Conservation (phyloP, 2,113 vertebrate genomes). For the Tapirus terrestris region DNA sequence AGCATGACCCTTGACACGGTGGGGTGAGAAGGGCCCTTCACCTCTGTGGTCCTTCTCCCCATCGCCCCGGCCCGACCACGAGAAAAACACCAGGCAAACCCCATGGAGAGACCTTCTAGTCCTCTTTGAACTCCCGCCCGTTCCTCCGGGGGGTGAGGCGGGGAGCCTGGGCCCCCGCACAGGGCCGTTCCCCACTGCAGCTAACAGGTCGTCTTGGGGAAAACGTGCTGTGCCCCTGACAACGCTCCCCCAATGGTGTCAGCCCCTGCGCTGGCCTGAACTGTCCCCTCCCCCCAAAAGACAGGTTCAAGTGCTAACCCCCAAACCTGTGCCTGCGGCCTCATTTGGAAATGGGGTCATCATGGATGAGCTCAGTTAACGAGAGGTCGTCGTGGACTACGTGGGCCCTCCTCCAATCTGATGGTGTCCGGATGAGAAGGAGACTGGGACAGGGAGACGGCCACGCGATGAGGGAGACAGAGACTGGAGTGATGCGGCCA, state of each 20-base stretch:
- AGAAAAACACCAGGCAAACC: not conserved
- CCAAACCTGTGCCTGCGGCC: accelerated
- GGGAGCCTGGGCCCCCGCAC: not conserved
- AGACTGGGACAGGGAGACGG: not conserved
- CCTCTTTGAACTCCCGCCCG: too few species aligned
- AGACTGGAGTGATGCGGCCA: not conserved
- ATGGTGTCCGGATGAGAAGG: not conserved
- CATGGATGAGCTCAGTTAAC: not conserved
- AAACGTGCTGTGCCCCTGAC: not conserved
- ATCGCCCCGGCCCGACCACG: not conserved
- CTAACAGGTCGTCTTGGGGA: not conserved
- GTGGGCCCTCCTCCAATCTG: not conserved
- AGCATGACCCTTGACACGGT: not conserved
- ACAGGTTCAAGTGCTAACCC: not conserved
- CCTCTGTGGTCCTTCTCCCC: not conserved
- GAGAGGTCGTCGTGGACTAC: not conserved
- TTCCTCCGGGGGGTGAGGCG: not conserved
- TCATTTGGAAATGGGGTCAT: not conserved
- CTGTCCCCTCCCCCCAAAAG: not conserved
- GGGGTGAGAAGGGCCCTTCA: not conserved
- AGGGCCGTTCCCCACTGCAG: too few species aligned
- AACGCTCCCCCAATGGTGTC: not conserved
- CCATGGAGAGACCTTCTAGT: not conserved
- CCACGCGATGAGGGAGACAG: accelerated
- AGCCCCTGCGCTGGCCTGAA: too few species aligned